A percentile compares a stretch with the other conserved stretches of the same genome.
Evolutionary conservation across 2,113 vertebrate genomes (phyloP).

Genomic region (Prietella phreatophila): DNA sequence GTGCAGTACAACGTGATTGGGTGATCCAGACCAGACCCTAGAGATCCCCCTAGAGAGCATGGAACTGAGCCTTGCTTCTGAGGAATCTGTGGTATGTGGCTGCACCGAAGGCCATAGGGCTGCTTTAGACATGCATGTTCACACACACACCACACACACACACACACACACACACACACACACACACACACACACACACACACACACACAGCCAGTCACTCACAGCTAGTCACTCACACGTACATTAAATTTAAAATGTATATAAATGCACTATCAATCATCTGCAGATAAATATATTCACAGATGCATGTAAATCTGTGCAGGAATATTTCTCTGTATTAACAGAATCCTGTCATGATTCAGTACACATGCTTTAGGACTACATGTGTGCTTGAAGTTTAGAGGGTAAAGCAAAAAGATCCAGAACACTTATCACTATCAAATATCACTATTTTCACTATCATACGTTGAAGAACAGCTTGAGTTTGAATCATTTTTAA

Average conservation of each 20-base stretch:
- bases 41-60: constrained; percentile 4
- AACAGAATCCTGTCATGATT: neutral
- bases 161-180: neutral
- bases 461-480: neutral
- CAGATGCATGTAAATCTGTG: neutral
- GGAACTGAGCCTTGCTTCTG: neutral
- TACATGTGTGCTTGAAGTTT: neutral
- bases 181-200: constrained; percentile 1
- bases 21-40: neutral
- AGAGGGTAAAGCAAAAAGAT: neutral
- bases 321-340: neutral
- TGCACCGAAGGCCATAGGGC: neutral
- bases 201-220: neutral
- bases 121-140: neutral
- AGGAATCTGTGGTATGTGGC: constrained; percentile 26
- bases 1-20: neutral
- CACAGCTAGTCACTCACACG: neutral
- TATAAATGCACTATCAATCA: constrained; percentile 22
- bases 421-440: neutral
- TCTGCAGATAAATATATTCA: constrained; percentile 8
- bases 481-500: neutral
- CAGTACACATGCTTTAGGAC: neutral
- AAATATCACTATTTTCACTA: neutral
- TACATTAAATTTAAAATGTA: neutral
- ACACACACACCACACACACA: neutral